Base-by-base conservation (phyloP, 1,140 invertebrate genomes). In the Maniola jurtina region DNA sequence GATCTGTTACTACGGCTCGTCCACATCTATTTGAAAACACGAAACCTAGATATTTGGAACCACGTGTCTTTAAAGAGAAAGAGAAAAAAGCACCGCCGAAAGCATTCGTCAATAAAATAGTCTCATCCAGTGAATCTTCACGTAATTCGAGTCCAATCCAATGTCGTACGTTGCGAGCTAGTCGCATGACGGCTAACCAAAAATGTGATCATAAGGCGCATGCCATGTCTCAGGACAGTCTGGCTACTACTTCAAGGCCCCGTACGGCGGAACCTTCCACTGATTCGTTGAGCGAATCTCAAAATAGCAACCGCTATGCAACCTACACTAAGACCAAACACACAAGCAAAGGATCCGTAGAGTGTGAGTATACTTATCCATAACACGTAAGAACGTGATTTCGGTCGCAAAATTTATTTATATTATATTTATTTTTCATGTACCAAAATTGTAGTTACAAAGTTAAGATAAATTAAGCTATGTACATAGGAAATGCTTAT, bases 271-370 rank as follows among this genome's bases (percentile, higher is more conserved):
- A 88, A 57, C 83, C 87, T 0, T 86, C 83, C 14, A 84, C 84
- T 0, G 85, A 87, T 45, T 84, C 83, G 0, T 74, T 80, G 9
- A 86, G 81, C 61, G 84, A 88, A 61, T 86, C 85, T 3, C 83
- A 83, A 35, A 80, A 74, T 11, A 86, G 76, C 62, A 88, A 88
- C 63, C 88, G 81, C 64, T 90, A 88, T 45, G 88, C 81, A 1
- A 90, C 88, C 0, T 90, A 88, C 60, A 90, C 86, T 0, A 88
- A 88, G 57, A 66, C 70, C 2, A 86, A 79, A 63, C 83, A 81
- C 42, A 71, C 75, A 2, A 68, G 60, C 14, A 79, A 80, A 35
- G 83, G 78, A 61, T 77, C 78, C 10, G 59, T 75, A 36, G 82
- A 87, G 74, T 75, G 84, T 89, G 70, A 87, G 83, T 86, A 68